Evolutionary conservation across 2,888 invertebrate species (phyloP).

Genomic region (Ametastegia equiseti): DNA sequence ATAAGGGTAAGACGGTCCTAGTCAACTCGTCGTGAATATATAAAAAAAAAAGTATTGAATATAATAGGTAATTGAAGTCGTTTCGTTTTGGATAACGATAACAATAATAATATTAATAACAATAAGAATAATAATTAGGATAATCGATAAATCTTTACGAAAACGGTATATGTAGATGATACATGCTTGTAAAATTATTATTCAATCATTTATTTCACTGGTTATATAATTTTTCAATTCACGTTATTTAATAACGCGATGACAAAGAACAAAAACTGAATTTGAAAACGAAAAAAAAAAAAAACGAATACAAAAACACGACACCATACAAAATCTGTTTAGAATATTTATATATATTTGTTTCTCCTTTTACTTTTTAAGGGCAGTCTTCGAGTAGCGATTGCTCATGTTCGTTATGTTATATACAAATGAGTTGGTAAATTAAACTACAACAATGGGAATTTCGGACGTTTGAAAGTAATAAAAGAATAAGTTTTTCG

Average conservation of each 20-base stretch:
- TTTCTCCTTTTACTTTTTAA: background rate
- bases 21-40: background rate
- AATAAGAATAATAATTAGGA: too few relatives aligned
- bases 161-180: conserved; percentile 15
- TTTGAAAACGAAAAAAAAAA: background rate
- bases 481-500: too few relatives aligned
- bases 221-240: background rate
- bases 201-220: conserved; percentile 19
- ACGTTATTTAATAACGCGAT: conserved; percentile 2
- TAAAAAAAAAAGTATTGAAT: background rate
- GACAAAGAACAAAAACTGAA: background rate
- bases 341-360: background rate
- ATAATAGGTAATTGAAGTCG: conserved; percentile 1
- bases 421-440: background rate
- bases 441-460: too few relatives aligned
- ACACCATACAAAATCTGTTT: conserved; percentile 29
- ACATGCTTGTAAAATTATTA: conserved; percentile 28
- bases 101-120: too few relatives aligned
- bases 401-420: background rate
- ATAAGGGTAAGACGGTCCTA: background rate
- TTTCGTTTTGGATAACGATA: background rate
- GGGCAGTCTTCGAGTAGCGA: conserved; percentile 26
- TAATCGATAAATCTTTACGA: background rate
- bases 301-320: background rate
- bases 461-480: too few relatives aligned